A percentile compares a stretch with the other conserved stretches of the same genome.
Evolutionary conservation across 2,797 vertebrate genomes (phyloP).

Genomic region (Poecilia velifera): DNA sequence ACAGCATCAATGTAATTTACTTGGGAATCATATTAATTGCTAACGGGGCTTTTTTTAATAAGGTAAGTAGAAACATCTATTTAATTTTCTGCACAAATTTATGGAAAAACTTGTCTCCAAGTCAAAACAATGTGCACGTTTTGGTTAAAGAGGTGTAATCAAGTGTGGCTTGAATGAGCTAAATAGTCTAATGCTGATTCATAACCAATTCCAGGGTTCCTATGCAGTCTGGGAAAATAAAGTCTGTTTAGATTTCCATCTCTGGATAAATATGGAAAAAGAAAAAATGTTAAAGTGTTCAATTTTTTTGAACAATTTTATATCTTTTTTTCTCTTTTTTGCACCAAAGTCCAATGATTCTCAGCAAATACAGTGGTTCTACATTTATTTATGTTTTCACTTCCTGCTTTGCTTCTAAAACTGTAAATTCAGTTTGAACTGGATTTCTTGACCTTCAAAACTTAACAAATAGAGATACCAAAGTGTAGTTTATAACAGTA

Average conservation of each 20-base stretch:
- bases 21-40: conserved; percentile 24
- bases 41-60: conserved; percentile 1
- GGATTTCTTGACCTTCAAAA: neutral
- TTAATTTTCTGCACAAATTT: conserved; percentile 21
- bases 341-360: neutral
- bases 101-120: neutral
- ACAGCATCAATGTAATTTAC: neutral
- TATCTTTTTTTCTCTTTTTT: no score
- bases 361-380: neutral
- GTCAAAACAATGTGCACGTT: neutral
- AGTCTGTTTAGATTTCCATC: neutral
- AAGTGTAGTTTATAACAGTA: neutral
- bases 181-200: conserved; percentile 11
- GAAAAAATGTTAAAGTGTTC: neutral
- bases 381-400: neutral
- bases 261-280: neutral
- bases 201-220: neutral
- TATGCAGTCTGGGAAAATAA: neutral
- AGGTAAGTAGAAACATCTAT: conserved; percentile 54
- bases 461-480: neutral
- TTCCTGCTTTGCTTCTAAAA: neutral
- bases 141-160: neutral
- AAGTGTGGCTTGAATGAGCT: neutral
- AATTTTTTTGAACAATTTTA: neutral
- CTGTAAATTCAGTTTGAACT: neutral